Evolutionary conservation across 2,113 vertebrate species (phyloP).

Genomic region (Caracal caracal): DNA sequence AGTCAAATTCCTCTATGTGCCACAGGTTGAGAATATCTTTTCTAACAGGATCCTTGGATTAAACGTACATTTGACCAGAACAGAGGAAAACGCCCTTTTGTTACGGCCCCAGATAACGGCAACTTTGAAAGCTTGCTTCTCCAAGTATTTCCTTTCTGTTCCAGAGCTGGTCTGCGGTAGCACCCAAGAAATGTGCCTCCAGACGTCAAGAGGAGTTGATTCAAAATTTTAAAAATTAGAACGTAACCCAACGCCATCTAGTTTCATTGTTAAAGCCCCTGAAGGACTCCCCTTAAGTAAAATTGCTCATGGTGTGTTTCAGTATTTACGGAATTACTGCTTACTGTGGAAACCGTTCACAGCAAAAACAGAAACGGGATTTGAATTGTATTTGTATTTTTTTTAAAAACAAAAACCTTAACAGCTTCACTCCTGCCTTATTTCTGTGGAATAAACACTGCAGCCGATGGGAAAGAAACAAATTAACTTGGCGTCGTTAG

Average conservation of each 20-base stretch:
- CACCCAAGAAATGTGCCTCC: fast-evolving
- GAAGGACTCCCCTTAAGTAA: not conserved
- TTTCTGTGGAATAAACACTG: not conserved
- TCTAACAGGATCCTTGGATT: not conserved
- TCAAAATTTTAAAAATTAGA: not conserved
- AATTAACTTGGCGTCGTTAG: not conserved
- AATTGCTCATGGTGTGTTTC: not conserved
- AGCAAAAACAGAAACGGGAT: not conserved
- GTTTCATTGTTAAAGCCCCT: not conserved
- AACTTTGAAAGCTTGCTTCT: fast-evolving
- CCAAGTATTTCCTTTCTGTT: too few relatives aligned
- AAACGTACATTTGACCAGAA: not conserved
- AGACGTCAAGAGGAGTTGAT: fast-evolving
- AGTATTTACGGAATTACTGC: not conserved
- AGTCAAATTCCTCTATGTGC: not conserved
- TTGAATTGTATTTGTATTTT: not conserved
- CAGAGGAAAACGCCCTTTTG: not conserved
- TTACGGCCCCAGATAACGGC: fast-evolving
- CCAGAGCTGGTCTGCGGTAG: fast-evolving
- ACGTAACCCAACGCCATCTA: not conserved
- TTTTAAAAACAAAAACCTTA: not conserved
- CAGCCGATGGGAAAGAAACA: not conserved
- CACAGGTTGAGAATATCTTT: not conserved
- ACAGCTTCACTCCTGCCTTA: not conserved
- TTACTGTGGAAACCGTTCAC: not conserved